A percentile compares a stretch with the other conserved stretches of the same genome.
These are phyloP conservation scores for Lycaon pictus DNA, from an alignment of 2,113 vertebrate genomes.

Conservation along the genomic window DNA sequence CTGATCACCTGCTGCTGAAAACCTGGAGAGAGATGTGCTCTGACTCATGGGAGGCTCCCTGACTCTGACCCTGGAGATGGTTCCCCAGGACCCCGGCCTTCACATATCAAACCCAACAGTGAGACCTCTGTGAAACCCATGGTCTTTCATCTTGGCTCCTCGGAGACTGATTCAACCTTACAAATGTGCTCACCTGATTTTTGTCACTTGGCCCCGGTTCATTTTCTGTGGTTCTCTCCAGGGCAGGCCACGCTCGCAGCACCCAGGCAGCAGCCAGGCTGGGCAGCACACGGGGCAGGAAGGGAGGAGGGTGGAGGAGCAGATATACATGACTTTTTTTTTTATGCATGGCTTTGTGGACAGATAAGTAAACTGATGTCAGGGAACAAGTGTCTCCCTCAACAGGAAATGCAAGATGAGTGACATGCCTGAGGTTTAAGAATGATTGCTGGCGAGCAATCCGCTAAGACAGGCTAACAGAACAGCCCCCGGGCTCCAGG, in stretches of 20 bases:
- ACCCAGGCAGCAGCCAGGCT: background rate
- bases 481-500: background rate
- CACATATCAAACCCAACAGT: background rate
- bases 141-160: background rate
- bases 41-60: background rate
- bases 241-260: background rate
- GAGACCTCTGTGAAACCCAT: fast-evolving
- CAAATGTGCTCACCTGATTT: background rate
- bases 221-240: background rate
- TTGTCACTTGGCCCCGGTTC: background rate
- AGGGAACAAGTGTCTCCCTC: background rate
- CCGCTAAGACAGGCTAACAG: background rate
- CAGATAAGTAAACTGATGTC: background rate
- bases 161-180: background rate
- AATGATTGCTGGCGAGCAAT: fast-evolving
- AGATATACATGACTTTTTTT: background rate
- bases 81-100: background rate
- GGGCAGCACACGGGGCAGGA: background rate
- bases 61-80: background rate
- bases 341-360: background rate
- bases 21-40: fast-evolving
- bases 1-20: background rate
- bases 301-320: background rate
- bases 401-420: background rate
- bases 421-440: background rate